Base-by-base conservation (phyloP, 1,140 invertebrate genomes). In the Drosophila quadrilineata region DNA sequence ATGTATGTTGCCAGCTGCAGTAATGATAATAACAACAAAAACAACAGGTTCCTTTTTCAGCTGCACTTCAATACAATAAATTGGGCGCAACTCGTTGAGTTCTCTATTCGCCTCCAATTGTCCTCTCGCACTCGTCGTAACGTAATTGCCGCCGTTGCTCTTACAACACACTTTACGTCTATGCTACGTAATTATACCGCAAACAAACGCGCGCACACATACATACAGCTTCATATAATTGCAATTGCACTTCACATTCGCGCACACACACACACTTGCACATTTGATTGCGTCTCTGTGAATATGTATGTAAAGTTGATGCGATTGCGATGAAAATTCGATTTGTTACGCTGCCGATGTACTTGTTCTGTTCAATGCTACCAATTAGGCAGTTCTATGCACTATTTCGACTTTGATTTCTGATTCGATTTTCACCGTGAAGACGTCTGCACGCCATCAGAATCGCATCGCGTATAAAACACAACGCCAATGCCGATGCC, bases 1-100 rank as follows among this genome's bases (percentile, higher is more conserved):
- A 52, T 66, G 41, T 53, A 58, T 58, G 24, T 56, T 49, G 12
- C 58, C 58, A 24, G 58, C 52, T 74, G 53, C 60, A 57, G 58
- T 31, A 26, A 52, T 41, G 40, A 68, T 43, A 33, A 50, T 38
- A 46, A 28, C 38, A 70, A 58, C 40, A 72, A 72, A 73, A 84
- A 74, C 71, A 74, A 74, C 71, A 74, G 71, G 71, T 74, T 74
- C 62, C 53, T 59, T 19, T 43, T 33, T 60, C 28, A 49, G 62
- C 26, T 54, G 40, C 53, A 58, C 53, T 52, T 29, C 57, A 60
- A 46, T 57, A 35, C 38, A 63, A 54, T 45, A 57, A 64, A 64
- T 57, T 48, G 43, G 29, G 33, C 59, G 40, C 59, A 63, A 63
- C 38, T 62, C 58, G 26, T 63, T 54, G 59, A 54, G 41, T 33